Conservation (phyloP, 2,797 vertebrate genomes). For the Hydrocynus forskahlii region DNA sequence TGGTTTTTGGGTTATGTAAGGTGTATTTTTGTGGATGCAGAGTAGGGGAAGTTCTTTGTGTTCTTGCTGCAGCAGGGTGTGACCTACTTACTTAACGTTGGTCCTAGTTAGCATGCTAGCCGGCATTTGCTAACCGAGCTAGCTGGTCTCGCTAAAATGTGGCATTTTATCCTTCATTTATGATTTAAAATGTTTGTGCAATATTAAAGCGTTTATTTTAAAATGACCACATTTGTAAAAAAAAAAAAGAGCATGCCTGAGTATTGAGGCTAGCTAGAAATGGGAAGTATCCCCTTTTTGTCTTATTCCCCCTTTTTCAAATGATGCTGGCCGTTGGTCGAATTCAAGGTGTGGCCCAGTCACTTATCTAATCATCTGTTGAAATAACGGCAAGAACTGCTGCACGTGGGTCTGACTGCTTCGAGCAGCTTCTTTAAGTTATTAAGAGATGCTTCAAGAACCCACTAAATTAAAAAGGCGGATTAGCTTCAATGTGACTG, state of each 20-base stretch:
- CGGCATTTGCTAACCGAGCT: slow-evolving; percentile 51
- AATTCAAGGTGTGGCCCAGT: slow-evolving; percentile 38
- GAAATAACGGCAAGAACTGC: neutral
- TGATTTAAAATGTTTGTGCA: neutral
- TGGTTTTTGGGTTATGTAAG: neutral
- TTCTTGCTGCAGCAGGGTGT: slow-evolving; percentile 79
- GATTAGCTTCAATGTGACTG: neutral
- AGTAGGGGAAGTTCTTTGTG: slow-evolving; percentile 67
- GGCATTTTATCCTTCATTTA: too few relatives aligned
- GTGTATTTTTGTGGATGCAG: neutral
- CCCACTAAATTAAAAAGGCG: neutral
- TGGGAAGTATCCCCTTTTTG: neutral
- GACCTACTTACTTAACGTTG: slow-evolving; percentile 74
- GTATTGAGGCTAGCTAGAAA: too few relatives aligned
- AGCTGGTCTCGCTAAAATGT: neutral
- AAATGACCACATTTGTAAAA: neutral
- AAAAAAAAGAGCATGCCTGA: too few relatives aligned
- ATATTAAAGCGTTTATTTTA: neutral
- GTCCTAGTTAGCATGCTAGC: slow-evolving; percentile 65
- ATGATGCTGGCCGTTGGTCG: neutral
- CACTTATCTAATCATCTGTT: neutral
- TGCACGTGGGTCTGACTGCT: neutral
- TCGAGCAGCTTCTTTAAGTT: too few relatives aligned
- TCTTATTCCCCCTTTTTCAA: neutral
- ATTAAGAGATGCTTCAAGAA: neutral